Percentiles rank a stretch among this genome's conserved stretches.
Conservation (phyloP, 1,140 invertebrate species). For the Alviniconcha marisindica region DNA sequence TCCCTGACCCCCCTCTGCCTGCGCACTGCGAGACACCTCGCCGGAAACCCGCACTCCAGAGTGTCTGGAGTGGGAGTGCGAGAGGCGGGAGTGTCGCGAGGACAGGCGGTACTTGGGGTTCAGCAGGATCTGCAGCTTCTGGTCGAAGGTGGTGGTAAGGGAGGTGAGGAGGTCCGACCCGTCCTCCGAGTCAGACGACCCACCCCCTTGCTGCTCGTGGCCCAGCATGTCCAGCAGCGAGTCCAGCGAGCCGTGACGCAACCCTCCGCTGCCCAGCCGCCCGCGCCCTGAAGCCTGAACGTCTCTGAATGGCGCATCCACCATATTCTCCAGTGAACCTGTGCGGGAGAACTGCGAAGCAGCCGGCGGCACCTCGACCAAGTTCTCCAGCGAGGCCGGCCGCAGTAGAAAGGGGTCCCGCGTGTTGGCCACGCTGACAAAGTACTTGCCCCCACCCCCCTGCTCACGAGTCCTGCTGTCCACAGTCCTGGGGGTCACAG, state of each 20-base stretch:
- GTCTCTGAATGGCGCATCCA: conserved; percentile 41
- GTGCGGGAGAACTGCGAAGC: conserved; percentile 45
- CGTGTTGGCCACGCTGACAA: conserved; percentile 60
- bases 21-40: neutral
- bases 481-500: neutral
- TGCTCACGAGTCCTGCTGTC: neutral
- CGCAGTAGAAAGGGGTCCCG: conserved; percentile 35
- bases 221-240: conserved; percentile 80
- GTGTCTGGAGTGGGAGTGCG: conserved; percentile 77
- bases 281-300: conserved; percentile 23
- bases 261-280: conserved; percentile 41
- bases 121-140: conserved; percentile 82
- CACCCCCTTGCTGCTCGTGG: conserved; percentile 52
- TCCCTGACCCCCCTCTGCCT: neutral
- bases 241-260: conserved; percentile 80
- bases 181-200: conserved; percentile 77
- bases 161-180: conserved; percentile 81
- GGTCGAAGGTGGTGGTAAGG: conserved; percentile 85
- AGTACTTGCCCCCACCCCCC: conserved; percentile 62
- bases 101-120: conserved; percentile 67
- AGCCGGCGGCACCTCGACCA: conserved; percentile 33
- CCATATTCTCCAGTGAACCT: conserved; percentile 59
- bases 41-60: neutral
- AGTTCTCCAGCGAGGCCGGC: conserved; percentile 14
- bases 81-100: conserved; percentile 3